Evolutionary conservation across 2,113 vertebrate species (phyloP).

Genomic region (Amphilophus citrinellus): DNA sequence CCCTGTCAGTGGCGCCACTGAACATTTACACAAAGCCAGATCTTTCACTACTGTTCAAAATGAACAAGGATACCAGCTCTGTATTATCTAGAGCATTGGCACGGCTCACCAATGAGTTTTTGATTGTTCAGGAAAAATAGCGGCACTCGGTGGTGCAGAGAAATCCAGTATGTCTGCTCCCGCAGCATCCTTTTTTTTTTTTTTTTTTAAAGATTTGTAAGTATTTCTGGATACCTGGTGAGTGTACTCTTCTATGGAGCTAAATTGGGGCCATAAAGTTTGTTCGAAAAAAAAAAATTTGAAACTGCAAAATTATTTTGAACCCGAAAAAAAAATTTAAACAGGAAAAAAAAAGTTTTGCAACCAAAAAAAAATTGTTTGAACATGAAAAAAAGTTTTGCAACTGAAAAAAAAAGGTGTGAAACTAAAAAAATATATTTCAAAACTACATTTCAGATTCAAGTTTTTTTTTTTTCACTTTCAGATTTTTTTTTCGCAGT

Average conservation of each 20-base stretch:
- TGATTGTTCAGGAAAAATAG: neutral
- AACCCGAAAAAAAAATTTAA: too few relatives aligned
- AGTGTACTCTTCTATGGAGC: neutral
- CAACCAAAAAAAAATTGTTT: too few relatives aligned
- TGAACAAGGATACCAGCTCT: neutral
- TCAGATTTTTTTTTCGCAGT: too few relatives aligned
- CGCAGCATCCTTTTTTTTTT: neutral
- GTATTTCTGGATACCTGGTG: conserved; percentile 6
- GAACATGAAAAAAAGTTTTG: too few relatives aligned
- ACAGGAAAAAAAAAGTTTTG: too few relatives aligned
- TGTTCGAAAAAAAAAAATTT: too few relatives aligned
- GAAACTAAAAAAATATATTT: too few relatives aligned
- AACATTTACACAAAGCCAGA: neutral
- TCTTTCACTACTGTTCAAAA: neutral
- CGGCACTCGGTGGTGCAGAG: neutral
- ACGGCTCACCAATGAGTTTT: neutral
- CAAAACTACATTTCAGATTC: too few relatives aligned
- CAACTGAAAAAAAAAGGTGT: too few relatives aligned
- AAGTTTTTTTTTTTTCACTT: too few relatives aligned
- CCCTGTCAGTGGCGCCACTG: neutral
- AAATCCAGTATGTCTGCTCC: neutral
- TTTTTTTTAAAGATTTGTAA: neutral
- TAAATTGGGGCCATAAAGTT: too few relatives aligned
- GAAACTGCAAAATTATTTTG: too few relatives aligned
- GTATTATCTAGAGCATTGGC: neutral